Evolutionary conservation across 2,888 invertebrate species (phyloP).

Genomic region (Latrodectus hesperus): DNA sequence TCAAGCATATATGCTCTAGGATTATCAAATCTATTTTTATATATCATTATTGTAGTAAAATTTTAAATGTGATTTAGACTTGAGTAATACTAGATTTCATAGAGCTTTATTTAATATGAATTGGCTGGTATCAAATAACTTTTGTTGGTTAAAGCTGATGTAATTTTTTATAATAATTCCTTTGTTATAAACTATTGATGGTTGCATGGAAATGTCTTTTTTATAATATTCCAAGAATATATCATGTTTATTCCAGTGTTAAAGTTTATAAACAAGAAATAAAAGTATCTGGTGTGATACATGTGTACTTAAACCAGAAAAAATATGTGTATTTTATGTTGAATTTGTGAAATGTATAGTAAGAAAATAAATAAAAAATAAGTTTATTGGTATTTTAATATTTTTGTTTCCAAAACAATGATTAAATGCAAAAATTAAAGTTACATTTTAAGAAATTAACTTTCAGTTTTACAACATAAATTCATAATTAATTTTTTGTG

Average conservation of each 20-base stretch:
- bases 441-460: too few relatives aligned
- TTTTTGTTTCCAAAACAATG: not conserved
- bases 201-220: constrained; percentile 30
- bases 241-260: constrained; percentile 3
- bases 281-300: constrained; percentile 37
- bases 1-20: too few relatives aligned
- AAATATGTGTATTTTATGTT: constrained; percentile 41
- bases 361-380: constrained; percentile 29
- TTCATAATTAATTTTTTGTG: too few relatives aligned
- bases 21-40: too few relatives aligned
- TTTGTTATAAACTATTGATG: constrained; percentile 25
- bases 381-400: not conserved
- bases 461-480: too few relatives aligned
- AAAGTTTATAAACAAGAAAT: constrained; percentile 35
- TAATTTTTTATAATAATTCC: constrained; percentile 37
- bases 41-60: too few relatives aligned
- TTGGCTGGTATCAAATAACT: not conserved
- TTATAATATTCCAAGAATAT: constrained; percentile 11
- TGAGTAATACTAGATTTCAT: too few relatives aligned
- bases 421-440: too few relatives aligned
- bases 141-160: constrained; percentile 1
- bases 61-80: too few relatives aligned
- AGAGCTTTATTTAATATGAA: not conserved
- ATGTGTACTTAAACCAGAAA: constrained; percentile 62
- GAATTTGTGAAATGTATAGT: constrained; percentile 43